Percentiles rank a stretch among this genome's conserved stretches.
phyloP scores from a whole-genome alignment of 1,140 invertebrate species.

The Monomorium pharaonis region DNA sequence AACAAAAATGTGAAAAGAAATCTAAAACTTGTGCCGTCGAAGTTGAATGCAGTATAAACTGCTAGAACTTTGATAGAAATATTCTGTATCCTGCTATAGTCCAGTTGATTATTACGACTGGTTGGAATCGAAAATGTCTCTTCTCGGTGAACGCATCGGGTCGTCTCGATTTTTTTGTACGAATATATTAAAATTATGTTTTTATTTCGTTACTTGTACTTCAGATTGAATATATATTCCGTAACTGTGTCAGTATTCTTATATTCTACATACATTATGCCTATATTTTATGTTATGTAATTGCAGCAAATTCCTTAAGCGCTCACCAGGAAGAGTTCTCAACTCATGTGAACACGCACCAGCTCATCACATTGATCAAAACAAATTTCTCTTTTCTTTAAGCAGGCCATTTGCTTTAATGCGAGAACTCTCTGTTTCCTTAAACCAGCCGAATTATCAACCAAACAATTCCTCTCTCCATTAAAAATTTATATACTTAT shows the following conservation, averaged over 20 bases:
- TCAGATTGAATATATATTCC: slow-evolving; percentile 40
- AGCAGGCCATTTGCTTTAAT: not conserved
- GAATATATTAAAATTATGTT: slow-evolving; percentile 29
- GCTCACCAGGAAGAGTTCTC: not conserved
- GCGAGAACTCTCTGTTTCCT: not conserved
- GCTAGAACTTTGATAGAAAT: slow-evolving; percentile 53
- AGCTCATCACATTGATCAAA: not conserved
- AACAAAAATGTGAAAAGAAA: not conserved
- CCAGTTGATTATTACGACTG: slow-evolving; percentile 46
- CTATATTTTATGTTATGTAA: slow-evolving; percentile 22
- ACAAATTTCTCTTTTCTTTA: not conserved
- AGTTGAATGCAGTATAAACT: slow-evolving; percentile 42
- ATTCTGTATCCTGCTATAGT: slow-evolving; percentile 42
- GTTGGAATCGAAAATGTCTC: slow-evolving; percentile 32
- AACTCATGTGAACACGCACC: not conserved
- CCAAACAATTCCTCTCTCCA: slow-evolving; percentile 32
- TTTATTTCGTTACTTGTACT: slow-evolving; percentile 50
- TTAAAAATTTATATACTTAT: slow-evolving; percentile 57
- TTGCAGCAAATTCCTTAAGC: slow-evolving; percentile 5
- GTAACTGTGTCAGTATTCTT: slow-evolving; percentile 28
- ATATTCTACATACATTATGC: slow-evolving; percentile 24
- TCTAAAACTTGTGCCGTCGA: slow-evolving; percentile 42
- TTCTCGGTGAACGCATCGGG: slow-evolving; percentile 8
- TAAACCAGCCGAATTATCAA: slow-evolving; percentile 52
- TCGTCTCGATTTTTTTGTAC: not conserved